Percentiles rank a stretch among this genome's conserved stretches.
These are phyloP conservation scores for Carapus acus DNA, from an alignment of 2,797 vertebrate species.

Conservation along the genomic window DNA sequence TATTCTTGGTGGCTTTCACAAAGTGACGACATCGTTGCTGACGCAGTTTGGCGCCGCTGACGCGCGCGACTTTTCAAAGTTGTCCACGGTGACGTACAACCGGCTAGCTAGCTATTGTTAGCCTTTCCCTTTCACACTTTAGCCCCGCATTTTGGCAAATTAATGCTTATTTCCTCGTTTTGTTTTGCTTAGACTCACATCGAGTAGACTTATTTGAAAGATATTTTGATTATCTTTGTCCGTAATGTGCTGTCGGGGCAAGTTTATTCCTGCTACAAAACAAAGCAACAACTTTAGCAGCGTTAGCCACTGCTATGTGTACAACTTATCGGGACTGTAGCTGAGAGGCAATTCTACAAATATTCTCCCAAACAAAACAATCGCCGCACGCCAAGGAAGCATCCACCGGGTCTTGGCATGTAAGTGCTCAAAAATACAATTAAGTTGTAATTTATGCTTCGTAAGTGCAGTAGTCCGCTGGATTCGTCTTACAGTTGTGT, in stretches of 20 bases:
- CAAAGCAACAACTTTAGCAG: too few relatives aligned
- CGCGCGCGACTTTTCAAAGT: conserved; percentile 76
- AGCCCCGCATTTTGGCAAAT: background rate
- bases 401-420: too few relatives aligned
- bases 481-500: too few relatives aligned
- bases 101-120: conserved; percentile 23
- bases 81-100: background rate
- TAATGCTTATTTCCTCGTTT: background rate
- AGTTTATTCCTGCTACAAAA: conserved; percentile 1
- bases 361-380: too few relatives aligned
- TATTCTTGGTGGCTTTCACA: conserved; percentile 15
- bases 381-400: too few relatives aligned
- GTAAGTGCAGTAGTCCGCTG: too few relatives aligned
- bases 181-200: fast-evolving
- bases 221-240: background rate
- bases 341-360: too few relatives aligned
- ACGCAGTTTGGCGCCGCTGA: conserved; percentile 63
- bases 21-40: conserved; percentile 6
- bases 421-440: too few relatives aligned
- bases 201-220: fast-evolving
- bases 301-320: too few relatives aligned
- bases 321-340: too few relatives aligned
- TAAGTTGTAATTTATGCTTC: too few relatives aligned
- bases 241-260: background rate
- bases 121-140: conserved; percentile 1